Evolutionary conservation across 2,113 vertebrate species (phyloP).

Genomic region (Harpagus bidentatus): DNA sequence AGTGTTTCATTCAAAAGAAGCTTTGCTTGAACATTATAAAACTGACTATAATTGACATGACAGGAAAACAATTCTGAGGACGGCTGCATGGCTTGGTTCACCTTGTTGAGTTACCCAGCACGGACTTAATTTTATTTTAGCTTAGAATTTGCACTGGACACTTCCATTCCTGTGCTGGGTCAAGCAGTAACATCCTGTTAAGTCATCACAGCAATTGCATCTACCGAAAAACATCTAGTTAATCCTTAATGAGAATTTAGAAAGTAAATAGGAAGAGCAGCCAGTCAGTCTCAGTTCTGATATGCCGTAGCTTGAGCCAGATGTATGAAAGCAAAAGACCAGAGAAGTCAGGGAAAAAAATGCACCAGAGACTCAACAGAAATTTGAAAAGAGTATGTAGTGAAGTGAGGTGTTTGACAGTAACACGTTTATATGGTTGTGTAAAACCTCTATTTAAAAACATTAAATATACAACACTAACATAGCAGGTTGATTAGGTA

Average conservation of each 20-base stretch:
- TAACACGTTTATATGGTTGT: rapidly evolving
- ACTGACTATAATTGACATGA: background rate
- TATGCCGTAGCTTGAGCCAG: background rate
- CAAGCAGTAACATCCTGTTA: background rate
- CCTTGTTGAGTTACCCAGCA: background rate
- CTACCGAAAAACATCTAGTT: background rate
- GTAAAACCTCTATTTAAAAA: background rate
- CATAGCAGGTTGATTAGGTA: background rate
- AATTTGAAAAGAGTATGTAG: rapidly evolving
- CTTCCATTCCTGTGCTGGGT: background rate
- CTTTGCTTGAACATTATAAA: background rate
- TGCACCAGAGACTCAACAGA: background rate
- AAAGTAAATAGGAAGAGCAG: background rate
- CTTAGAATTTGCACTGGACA: background rate
- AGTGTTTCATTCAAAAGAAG: background rate
- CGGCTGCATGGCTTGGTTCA: background rate
- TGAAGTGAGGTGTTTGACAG: background rate
- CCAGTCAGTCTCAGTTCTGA: background rate
- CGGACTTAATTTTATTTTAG: background rate
- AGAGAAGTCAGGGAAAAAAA: background rate
- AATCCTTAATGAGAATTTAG: background rate
- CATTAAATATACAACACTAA: background rate
- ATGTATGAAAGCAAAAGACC: background rate
- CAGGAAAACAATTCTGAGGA: background rate
- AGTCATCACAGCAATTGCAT: background rate